Base-by-base conservation (phyloP, 2,888 invertebrate species). In the Dioctria linearis region DNA sequence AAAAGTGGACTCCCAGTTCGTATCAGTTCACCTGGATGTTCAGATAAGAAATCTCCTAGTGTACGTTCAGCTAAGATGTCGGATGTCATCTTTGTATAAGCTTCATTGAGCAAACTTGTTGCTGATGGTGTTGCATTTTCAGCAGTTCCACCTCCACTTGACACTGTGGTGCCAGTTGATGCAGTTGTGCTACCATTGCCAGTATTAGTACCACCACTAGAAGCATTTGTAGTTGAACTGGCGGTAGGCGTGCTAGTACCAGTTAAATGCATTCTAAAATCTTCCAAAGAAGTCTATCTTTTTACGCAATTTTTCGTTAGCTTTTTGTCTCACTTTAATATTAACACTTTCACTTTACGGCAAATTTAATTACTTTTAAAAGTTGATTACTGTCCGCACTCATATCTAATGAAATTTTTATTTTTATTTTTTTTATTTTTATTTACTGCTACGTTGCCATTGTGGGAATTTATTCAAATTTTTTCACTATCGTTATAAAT, bases 1-100 rank as follows among this genome's bases (percentile, higher is more conserved):
- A 99, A 94, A 88, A 98, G 95, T 46, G 98, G 98, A 87, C 96
- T 96, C 84, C 96, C 93, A 54, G 98, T 98, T 86, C 97, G 91
- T 84, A 98, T 96, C 85, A 98, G 90, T 89, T 98, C 98, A 49
- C 96, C 96, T 4, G 96, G 96, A 90, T 96, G 96, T 87, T 96
- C 96, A 81, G 95, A 95, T 83, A 96, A 90, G 86, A 96, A 94
- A 88, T 96, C 96, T 75, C 95, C 96, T 82, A 96, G 90, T 5
- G 96, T 95, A 84, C 96, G 90, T 89, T 96, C 96, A 6, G 96
- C 95, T 85, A 96, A 91, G 87, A 96, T 96, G 89, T 96, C 96
- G 8, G 96, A 96, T 84, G 96, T 96, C 93, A 96, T 94, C 90
- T 95, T 95, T 80, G 95, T 95, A 90, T 94, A 95, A 83, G 94